Base-by-base conservation (phyloP, 1,140 invertebrate species). In the Muscidifurax raptorellus region DNA sequence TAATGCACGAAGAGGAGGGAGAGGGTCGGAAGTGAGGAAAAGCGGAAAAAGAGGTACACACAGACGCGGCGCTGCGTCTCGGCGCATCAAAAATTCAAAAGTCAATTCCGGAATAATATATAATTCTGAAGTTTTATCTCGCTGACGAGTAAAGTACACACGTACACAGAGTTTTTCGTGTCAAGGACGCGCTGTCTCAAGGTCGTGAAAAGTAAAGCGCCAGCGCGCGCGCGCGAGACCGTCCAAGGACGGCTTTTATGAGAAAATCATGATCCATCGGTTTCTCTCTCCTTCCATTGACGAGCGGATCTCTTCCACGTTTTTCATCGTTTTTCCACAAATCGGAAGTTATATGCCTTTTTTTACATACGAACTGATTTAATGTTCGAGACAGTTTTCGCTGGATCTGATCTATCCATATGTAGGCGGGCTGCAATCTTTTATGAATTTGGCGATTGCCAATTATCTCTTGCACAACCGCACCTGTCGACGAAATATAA, bases 231-330 rank as follows among this genome's bases (percentile, higher is more conserved):
- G 52, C 71, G 79, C 47, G 44, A 79, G 64, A 79, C 52, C 64
- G 69, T 15, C 40, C 67, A 84, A 84, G 77, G 69, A 84, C 69
- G 67, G 76, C 59, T 77, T 84, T 84, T 83, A 79, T 69, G 75
- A 83, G 40, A 84, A 79, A 84, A 80, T 79, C 82, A 84, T 36
- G 76, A 84, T 64, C 82, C 74, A 78, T 83, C 66, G 64, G n/a
- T 36, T 32, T 52, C 52, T 83, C 32, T 83, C 44, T 47, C n/a
- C 18, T 40, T 77, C 40, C 36, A 77, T 59, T 28, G 18, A 47
- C 75, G 44, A 47, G 18, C 30, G 30, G 25, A 32, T 28, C 52
- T 75, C 12, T 25, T 47, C 12, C 30, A 4, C 32, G 18, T 74
- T 40, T 74, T 44, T 28, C 28, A 6, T 71, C 69, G 3, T 30